phyloP scores from a whole-genome alignment of 2,113 vertebrate species.

The Grammatotria lemairii region DNA sequence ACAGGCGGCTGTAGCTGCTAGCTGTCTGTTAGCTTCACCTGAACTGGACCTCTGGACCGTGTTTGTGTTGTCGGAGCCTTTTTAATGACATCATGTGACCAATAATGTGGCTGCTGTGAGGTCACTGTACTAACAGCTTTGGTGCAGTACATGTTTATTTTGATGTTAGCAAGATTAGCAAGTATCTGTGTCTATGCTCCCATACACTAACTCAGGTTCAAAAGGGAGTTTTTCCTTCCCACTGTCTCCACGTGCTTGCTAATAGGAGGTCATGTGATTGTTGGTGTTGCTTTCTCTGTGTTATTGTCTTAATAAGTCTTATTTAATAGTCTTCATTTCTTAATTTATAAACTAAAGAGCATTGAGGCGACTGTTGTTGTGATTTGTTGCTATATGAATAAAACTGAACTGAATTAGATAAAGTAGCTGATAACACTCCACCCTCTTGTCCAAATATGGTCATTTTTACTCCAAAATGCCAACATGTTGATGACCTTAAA shows the following conservation, averaged over 20 bases:
- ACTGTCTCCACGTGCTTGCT: neutral
- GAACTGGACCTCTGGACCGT: neutral
- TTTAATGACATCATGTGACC: neutral
- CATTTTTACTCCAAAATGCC: neutral
- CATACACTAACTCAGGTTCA: neutral
- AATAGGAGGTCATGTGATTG: neutral
- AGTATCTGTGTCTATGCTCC: neutral
- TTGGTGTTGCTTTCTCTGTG: neutral
- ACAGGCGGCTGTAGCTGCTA: neutral
- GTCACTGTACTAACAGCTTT: neutral
- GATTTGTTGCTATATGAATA: neutral
- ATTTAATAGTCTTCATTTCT: neutral
- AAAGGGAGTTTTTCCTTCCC: neutral
- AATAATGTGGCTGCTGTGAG: neutral
- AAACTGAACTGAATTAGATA: neutral
- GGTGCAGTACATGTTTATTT: neutral
- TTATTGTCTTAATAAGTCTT: neutral
- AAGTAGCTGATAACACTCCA: neutral
- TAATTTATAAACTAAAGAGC: neutral
- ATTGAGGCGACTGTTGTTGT: neutral
- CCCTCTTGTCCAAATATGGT: neutral
- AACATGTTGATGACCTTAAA: neutral
- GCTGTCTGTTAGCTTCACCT: neutral
- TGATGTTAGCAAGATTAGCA: neutral
- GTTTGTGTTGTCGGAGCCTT: neutral